These are phyloP conservation scores for Miniopterus natalensis DNA, from an alignment of 2,113 vertebrate species.

Conservation along the genomic window DNA sequence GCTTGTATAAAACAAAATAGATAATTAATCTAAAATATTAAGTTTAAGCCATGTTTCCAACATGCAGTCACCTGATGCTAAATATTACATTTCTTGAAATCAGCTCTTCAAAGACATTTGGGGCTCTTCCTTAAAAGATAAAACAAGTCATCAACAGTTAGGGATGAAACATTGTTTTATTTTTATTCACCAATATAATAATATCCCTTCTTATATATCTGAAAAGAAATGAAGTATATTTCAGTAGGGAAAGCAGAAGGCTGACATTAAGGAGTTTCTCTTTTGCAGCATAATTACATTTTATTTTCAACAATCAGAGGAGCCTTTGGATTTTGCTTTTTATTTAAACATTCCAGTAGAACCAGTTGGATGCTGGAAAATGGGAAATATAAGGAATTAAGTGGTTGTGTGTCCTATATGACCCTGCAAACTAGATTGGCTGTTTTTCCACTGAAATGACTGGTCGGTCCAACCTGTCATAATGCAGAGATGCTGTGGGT, in stretches of 20 bases:
- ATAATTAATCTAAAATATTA: slow-evolving; percentile 15
- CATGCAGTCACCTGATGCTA: background rate
- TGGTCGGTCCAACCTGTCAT: background rate
- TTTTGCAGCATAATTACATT: slow-evolving; percentile 51
- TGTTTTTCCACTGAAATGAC: background rate
- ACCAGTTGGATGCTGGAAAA: background rate
- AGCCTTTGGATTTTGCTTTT: background rate
- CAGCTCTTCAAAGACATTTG: slow-evolving; percentile 19
- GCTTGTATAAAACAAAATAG: background rate
- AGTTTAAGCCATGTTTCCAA: slow-evolving; percentile 21
- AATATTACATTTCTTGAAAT: background rate
- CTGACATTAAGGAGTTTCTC: background rate
- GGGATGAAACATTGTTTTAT: background rate
- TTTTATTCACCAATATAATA: background rate
- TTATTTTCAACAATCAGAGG: slow-evolving; percentile 28
- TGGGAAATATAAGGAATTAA: background rate
- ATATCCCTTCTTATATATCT: background rate
- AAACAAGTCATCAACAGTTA: slow-evolving; percentile 3
- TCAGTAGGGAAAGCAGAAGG: background rate
- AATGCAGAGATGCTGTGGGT: background rate
- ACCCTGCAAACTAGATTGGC: background rate
- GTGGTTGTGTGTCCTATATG: no score
- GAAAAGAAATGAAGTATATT: background rate
- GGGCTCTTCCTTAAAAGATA: slow-evolving; percentile 23
- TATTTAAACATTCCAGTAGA: background rate